Evolutionary conservation across 2,797 vertebrate species (phyloP), one percentile per base, ranked within the genome.

Genomic region (Odontamblyopus lacepedii): DNA sequence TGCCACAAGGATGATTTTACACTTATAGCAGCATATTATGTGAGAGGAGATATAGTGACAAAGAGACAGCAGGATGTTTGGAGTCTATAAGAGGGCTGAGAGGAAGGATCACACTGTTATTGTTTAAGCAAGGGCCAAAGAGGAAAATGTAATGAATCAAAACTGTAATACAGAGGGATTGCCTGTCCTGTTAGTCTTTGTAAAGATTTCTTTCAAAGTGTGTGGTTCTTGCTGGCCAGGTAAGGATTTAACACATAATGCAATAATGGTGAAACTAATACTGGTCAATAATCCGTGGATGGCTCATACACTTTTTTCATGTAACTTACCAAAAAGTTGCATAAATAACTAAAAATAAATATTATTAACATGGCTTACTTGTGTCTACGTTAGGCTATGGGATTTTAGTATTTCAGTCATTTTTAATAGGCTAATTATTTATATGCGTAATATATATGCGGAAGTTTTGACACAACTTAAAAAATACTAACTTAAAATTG

Each of bases 1-100:
- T 82, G 78, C 81, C 85, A 85, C 48, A 53, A 74, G 71, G 73
- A 67, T 76, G 44, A 62, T 74, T 81, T 66, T 63, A 29, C 26
- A 78, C 77, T 78, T 61, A 76, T 74, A 66, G 15, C 38, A 23
- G 23, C 23, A 27, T 23, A 27, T 27, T 65, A 48, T 51, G 44
- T 69, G 56, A 44, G 51, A 71, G 41, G 27, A 32, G 65, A n/a
- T 62, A n/a, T 62, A 76, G 75, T 44, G 62, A 38, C 44, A 23
- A 65, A 55, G 55, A 32, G 18, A 27, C 1, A 35, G 51, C 26
- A 50, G 64, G 29, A 56, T 0, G 27, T 53, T 26, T 23, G 29
- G 18, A 78, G 30, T 75, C 80, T 70, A 67, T 56, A 48, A 79
- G 72, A 81, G 78, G 67, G 38, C 6, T 59, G n/a, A 2, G 19